Conservation (phyloP, 2,113 vertebrate genomes). For the Cottus gobio region DNA sequence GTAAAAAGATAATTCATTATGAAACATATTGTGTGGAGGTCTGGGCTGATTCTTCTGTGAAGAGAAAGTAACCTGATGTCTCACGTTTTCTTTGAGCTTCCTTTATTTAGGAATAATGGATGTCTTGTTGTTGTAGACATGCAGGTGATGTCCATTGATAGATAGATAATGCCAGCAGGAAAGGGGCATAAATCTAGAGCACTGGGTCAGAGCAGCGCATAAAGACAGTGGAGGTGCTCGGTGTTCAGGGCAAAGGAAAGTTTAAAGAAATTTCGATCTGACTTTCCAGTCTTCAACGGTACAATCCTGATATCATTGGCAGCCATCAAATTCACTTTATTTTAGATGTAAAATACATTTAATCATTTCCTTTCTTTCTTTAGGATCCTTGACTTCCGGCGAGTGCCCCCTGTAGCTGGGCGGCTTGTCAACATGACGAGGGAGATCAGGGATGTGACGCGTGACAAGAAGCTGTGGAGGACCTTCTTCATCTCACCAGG, state of each 20-base stretch:
- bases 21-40: background rate
- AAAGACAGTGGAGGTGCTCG: constrained; percentile 1
- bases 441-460: constrained; percentile 95
- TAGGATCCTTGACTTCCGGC: constrained; percentile 95
- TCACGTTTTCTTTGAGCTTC: background rate
- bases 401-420: constrained; percentile 94
- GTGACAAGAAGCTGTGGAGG: constrained; percentile 96
- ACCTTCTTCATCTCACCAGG: constrained; percentile 94
- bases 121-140: background rate
- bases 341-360: background rate
- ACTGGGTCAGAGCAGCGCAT: background rate
- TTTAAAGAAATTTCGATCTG: background rate
- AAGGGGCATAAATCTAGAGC: background rate
- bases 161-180: background rate
- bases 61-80: background rate
- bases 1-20: constrained; percentile 28
- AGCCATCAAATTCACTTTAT: background rate
- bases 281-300: background rate
- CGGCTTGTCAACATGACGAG: constrained; percentile 96
- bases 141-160: background rate
- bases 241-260: background rate
- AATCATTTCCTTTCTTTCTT: background rate
- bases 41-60: background rate
- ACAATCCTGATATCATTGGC: background rate
- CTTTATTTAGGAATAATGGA: constrained; percentile 8